Percentiles rank a stretch among this genome's conserved stretches.
Evolutionary conservation across 2,113 vertebrate species (phyloP).

Genomic region (Rana temporaria): DNA sequence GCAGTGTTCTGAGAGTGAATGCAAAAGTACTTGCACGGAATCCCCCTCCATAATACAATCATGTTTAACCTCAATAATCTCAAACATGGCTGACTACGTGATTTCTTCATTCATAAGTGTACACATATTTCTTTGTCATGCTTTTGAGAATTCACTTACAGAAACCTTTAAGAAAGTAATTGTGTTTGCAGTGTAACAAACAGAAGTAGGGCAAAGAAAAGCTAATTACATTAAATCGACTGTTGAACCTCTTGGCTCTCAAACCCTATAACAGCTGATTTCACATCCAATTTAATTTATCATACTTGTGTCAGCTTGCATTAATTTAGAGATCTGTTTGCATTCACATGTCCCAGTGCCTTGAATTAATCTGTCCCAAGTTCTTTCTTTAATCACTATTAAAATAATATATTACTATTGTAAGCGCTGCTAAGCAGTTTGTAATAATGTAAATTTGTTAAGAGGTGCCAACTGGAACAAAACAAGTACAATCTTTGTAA

Average conservation of each 20-base stretch:
- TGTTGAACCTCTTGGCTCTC: slow-evolving; percentile 53
- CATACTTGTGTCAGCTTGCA: slow-evolving; percentile 52
- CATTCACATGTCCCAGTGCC: slow-evolving; percentile 41
- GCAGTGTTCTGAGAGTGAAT: neutral
- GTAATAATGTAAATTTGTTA: slow-evolving; percentile 5
- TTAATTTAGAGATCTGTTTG: slow-evolving; percentile 54
- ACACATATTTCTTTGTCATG: slow-evolving; percentile 35
- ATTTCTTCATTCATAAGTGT: slow-evolving; percentile 12
- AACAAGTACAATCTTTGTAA: neutral
- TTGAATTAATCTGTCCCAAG: neutral
- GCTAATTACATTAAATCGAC: slow-evolving; percentile 57
- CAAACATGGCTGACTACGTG: slow-evolving; percentile 17
- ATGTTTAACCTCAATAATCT: slow-evolving; percentile 38
- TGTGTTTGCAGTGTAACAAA: slow-evolving; percentile 52
- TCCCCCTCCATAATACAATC: neutral
- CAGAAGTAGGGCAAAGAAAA: slow-evolving; percentile 56
- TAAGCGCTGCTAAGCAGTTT: slow-evolving; percentile 4
- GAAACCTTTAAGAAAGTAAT: slow-evolving; percentile 47
- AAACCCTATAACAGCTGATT: slow-evolving; percentile 52
- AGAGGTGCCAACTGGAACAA: neutral
- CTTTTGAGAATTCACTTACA: slow-evolving; percentile 45
- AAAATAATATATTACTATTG: slow-evolving; percentile 38
- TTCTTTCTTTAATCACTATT: slow-evolving; percentile 43
- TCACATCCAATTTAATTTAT: slow-evolving; percentile 57
- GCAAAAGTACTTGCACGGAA: neutral